Conservation (phyloP, 2,113 vertebrate genomes). For the Chlorodrepanis virens region DNA sequence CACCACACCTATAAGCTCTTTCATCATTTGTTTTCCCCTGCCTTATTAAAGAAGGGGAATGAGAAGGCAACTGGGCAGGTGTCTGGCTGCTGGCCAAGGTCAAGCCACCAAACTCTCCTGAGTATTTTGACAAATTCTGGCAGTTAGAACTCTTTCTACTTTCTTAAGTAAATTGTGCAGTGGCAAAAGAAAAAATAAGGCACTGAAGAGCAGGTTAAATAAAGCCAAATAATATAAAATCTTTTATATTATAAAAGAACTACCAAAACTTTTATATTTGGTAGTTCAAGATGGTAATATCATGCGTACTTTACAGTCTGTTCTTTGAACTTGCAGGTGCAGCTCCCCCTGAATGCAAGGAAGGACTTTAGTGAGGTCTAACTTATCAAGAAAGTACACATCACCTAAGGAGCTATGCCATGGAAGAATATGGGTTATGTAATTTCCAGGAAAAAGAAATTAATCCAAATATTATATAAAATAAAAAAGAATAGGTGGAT, state of each 20-base stretch:
- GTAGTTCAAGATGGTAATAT: background rate
- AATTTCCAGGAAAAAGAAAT: background rate
- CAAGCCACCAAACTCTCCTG: background rate
- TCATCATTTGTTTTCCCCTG: background rate
- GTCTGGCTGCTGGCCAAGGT: background rate
- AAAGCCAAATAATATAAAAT: background rate
- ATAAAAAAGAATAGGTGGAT: background rate
- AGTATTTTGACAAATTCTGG: background rate
- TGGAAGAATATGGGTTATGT: background rate
- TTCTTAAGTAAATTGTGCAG: background rate
- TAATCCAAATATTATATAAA: background rate
- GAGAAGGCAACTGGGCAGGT: background rate
- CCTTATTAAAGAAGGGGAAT: background rate
- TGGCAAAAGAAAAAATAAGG: background rate
- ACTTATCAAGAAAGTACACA: background rate
- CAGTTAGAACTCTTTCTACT: background rate
- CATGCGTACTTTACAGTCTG: background rate
- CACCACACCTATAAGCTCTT: background rate
- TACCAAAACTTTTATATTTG: too few relatives aligned
- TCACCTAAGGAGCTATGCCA: background rate
- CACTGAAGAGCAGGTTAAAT: background rate
- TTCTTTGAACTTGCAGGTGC: background rate
- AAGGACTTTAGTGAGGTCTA: background rate
- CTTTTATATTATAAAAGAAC: too few relatives aligned
- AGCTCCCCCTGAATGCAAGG: background rate